Conservation (phyloP, 2,113 vertebrate genomes). For the Carlito syrichta region DNA sequence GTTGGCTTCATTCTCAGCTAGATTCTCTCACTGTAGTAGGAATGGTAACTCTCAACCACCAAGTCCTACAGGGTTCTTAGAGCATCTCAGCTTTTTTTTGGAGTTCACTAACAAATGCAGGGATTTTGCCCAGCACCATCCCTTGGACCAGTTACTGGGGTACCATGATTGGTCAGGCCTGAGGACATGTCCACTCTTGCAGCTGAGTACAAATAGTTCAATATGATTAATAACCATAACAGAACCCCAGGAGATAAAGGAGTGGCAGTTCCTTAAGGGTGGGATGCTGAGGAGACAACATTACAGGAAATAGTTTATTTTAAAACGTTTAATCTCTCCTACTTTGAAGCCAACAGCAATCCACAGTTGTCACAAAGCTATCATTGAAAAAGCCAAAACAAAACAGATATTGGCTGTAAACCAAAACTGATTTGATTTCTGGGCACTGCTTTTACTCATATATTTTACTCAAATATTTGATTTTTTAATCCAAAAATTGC, state of each 20-base stretch:
- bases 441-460: not conserved
- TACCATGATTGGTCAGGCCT: not conserved
- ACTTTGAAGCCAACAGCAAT: conserved; percentile 5
- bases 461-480: conserved; percentile 23
- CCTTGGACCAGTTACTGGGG: not conserved
- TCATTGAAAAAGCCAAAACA: conserved; percentile 20
- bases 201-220: not conserved
- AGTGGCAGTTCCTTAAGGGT: not conserved
- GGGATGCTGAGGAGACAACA: not conserved
- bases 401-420: not conserved
- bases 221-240: not conserved
- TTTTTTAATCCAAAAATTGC: conserved; percentile 4
- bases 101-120: not conserved
- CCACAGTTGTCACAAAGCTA: not conserved
- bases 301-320: not conserved
- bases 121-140: not conserved
- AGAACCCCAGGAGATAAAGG: not conserved
- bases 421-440: not conserved
- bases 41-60: not conserved
- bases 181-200: not conserved
- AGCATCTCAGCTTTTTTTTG: not conserved
- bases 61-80: not conserved
- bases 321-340: conserved; percentile 28
- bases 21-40: not conserved
- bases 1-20: not conserved